Conservation (phyloP, 2,797 vertebrate species). For the Centropyge bicolor region DNA sequence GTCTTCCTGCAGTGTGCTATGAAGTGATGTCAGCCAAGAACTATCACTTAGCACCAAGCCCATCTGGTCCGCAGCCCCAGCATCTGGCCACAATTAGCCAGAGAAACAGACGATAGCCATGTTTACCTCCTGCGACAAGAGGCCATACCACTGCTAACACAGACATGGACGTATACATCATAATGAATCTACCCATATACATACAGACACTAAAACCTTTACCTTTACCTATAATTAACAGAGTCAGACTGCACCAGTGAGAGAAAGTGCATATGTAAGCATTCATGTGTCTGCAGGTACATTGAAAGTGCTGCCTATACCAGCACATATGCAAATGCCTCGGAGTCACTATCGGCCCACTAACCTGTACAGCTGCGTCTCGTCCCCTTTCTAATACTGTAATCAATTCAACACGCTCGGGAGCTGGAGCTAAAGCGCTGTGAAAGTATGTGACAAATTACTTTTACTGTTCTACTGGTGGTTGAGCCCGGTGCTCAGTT, state of each 20-base stretch:
- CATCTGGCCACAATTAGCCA: constrained; percentile 83
- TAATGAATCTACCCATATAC: constrained; percentile 16
- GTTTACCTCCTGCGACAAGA: constrained; percentile 79
- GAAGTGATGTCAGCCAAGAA: constrained; percentile 85
- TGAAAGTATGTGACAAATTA: constrained; percentile 70
- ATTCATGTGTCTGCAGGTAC: constrained; percentile 9
- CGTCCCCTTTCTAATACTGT: constrained; percentile 31
- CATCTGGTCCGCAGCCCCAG: constrained; percentile 79
- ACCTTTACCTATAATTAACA: constrained; percentile 9
- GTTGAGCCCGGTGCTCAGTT: constrained; percentile 40
- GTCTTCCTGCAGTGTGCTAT: constrained; percentile 65
- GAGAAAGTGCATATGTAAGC: too few species aligned
- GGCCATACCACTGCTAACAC: constrained; percentile 60
- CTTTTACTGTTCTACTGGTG: constrained; percentile 63
- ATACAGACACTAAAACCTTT: constrained; percentile 17
- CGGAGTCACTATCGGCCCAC: constrained; percentile 17
- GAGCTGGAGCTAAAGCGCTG: constrained; percentile 48
- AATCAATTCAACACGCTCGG: constrained; percentile 50
- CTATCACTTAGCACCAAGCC: constrained; percentile 78
- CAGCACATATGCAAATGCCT: constrained; percentile 33
- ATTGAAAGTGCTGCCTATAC: constrained; percentile 10
- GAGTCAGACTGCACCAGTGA: constrained; percentile 3
- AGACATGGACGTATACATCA: constrained; percentile 40
- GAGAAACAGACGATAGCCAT: constrained; percentile 77
- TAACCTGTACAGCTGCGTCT: constrained; percentile 51